phyloP scores from a whole-genome alignment of 2,113 vertebrate species.

The Rhinoptilus africanus region DNA sequence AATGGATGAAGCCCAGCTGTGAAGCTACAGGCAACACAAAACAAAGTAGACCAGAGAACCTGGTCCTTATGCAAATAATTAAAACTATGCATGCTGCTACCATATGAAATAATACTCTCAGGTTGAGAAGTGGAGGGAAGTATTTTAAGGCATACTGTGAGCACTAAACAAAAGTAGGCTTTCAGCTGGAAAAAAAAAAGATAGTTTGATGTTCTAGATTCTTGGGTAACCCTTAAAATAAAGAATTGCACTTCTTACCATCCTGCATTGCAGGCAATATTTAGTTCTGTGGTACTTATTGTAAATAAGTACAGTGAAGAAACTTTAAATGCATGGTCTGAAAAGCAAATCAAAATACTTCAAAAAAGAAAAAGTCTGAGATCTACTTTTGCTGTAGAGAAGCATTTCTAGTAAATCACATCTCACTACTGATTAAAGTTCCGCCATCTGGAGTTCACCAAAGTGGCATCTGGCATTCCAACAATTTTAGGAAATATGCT shows the following conservation, averaged over 20 bases:
- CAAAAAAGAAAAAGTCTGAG: not conserved
- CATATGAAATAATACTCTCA: not conserved
- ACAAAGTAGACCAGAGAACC: not conserved
- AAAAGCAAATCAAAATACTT: not conserved
- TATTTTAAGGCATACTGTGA: not conserved
- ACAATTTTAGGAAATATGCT: constrained; percentile 46
- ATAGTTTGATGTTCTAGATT: not conserved
- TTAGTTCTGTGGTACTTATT: not conserved
- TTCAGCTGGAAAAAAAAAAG: not conserved
- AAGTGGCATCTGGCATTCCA: constrained; percentile 39
- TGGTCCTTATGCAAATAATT: constrained; percentile 7
- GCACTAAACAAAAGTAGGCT: not conserved
- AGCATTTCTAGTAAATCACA: constrained; percentile 33
- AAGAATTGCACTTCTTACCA: not conserved
- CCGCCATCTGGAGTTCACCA: constrained; percentile 13
- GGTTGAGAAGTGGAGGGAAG: not conserved
- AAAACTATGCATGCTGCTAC: not conserved
- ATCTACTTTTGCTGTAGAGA: not conserved
- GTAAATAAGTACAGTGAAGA: not conserved
- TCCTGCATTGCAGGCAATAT: not conserved
- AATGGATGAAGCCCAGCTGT: not conserved
- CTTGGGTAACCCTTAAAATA: not conserved
- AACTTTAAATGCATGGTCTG: not conserved
- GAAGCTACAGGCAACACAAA: not conserved
- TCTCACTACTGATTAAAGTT: constrained; percentile 52